These are phyloP conservation scores for Bimastos eiseni DNA, from an alignment of 2,888 invertebrate species.

Conservation along the genomic window DNA sequence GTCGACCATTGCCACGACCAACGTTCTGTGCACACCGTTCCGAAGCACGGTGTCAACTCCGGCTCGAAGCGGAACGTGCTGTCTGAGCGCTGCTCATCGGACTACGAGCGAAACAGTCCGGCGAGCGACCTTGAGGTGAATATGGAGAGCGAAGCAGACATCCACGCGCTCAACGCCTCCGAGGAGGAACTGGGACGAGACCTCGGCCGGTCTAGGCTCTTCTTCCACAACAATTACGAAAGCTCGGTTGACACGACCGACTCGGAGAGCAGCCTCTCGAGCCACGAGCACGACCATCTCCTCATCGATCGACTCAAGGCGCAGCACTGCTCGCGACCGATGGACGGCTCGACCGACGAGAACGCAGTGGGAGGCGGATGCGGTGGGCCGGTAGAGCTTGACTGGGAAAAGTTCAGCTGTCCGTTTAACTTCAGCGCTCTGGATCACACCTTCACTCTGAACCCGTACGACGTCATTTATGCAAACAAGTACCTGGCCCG, in stretches of 20 bases:
- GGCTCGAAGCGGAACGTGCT: background rate
- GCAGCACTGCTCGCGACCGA: conserved; percentile 30
- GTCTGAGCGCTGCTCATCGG: background rate
- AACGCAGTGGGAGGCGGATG: background rate
- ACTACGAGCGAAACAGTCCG: conserved; percentile 29
- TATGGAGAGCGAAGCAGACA: conserved; percentile 33
- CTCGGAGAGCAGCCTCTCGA: conserved; percentile 33
- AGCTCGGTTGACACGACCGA: conserved; percentile 34
- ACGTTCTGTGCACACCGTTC: background rate
- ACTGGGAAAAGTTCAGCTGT: conserved; percentile 27
- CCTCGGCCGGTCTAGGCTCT: background rate
- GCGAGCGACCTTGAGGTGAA: conserved; percentile 33
- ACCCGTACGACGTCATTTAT: conserved; percentile 34
- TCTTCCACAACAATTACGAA: conserved; percentile 33
- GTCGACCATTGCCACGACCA: background rate
- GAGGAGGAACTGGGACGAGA: conserved; percentile 29
- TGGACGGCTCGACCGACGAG: background rate
- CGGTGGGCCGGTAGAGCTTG: background rate
- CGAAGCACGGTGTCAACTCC: background rate
- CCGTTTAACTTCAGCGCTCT: conserved; percentile 32
- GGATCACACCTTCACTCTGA: conserved; percentile 34
- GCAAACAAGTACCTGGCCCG: conserved; percentile 32
- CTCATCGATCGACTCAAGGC: conserved; percentile 31
- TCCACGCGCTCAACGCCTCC: conserved; percentile 28
- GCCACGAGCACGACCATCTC: conserved; percentile 26